Evolutionary conservation across 2,797 vertebrate species (phyloP), one percentile per base, ranked within the genome.

Genomic region (Rhadinocentrus ornatus): DNA sequence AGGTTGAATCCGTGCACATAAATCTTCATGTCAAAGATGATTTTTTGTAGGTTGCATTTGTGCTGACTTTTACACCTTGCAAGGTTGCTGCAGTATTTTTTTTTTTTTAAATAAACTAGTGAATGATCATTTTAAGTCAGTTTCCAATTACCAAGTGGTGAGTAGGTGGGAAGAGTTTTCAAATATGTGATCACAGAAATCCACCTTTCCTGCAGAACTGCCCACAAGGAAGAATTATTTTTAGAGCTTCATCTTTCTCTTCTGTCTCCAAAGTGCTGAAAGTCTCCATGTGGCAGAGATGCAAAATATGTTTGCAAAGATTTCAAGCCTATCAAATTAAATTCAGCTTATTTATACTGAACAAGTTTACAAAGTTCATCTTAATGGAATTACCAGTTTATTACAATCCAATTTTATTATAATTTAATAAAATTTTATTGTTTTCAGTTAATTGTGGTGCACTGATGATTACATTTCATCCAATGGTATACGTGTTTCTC

Each of bases 131-230:
- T 82, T 82, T 60, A 53, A 64, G 67, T 32, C 75, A 41, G 69
- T 83, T 52, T 73, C 63, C 52, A 29, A 65, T 71, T 71, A 75
- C 69, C 87, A 91, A 89, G 85, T 90, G 87, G 78, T 91, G 87
- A 85, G 88, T 92, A 83, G 90, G 88, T 73, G 80, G 61, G 71
- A 77, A 82, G 73, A 82, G 73, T 84, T 86, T 82, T 67, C 32
- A 66, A 63, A 77, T 31, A 67, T 57, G 58, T 77, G 68, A 76
- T 84, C 65, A 70, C 74, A 85, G 75, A 85, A 76, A 78, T 78
- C 74, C 78, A 67, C 68, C 76, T 73, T 69, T 77, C 82, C 71
- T 80, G 65, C 78, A 71, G 73, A 34, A 73, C 69, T 60, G 35
- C 69, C n/a, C 71, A 63, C 24, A 2, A 62, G 70, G 69, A 81